phyloP scores from a whole-genome alignment of 2,797 vertebrate genomes.

The Adelosebastes latens region DNA sequence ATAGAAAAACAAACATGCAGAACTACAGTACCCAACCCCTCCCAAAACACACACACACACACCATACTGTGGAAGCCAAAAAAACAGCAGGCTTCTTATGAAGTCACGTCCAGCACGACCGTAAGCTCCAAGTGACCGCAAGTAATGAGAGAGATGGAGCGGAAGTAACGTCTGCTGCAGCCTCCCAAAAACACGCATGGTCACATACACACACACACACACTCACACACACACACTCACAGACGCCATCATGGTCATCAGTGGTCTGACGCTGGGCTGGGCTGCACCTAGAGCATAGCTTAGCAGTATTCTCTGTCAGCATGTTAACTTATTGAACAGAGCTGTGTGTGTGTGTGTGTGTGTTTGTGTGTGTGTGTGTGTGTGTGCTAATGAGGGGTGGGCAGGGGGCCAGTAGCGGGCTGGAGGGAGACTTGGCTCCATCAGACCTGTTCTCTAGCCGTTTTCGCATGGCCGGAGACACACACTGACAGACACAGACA shows the following conservation, averaged over 20 bases:
- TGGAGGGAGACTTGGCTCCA: conserved; percentile 74
- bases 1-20: conserved; percentile 29
- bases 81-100: conserved; percentile 53
- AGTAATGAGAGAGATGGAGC: conserved; percentile 75
- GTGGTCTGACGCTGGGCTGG: conserved; percentile 33
- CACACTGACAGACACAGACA: conserved; percentile 59
- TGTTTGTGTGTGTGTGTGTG: background rate
- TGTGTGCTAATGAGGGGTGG: conserved; percentile 68
- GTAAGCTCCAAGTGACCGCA: conserved; percentile 73
- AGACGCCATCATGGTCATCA: conserved; percentile 25
- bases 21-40: conserved; percentile 2
- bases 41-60: background rate
- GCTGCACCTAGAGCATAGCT: conserved; percentile 62
- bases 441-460: conserved; percentile 73
- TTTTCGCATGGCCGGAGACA: conserved; percentile 69
- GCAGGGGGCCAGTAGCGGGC: conserved; percentile 67
- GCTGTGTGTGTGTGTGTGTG: conserved; percentile 13
- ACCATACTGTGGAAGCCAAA: conserved; percentile 52
- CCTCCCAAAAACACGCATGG: conserved; percentile 50
- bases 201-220: conserved; percentile 12
- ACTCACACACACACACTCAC: background rate
- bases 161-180: conserved; percentile 67
- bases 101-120: conserved; percentile 65
- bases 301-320: conserved; percentile 56
- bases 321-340: conserved; percentile 66